Conservation (phyloP, 2,888 invertebrate species). For the Drosophila cyrtoloma region DNA sequence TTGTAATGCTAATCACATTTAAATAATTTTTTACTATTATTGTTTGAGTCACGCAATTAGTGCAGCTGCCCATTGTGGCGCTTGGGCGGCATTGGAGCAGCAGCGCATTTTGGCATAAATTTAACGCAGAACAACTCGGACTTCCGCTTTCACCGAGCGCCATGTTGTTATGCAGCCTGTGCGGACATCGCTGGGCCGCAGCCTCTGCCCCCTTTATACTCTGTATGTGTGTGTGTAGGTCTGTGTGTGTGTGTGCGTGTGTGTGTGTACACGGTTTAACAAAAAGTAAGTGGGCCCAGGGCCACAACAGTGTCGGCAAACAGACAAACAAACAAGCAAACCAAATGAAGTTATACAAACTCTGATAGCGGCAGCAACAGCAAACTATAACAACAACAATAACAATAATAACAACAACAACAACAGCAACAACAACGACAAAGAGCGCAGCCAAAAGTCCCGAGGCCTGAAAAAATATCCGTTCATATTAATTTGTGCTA, state of each 20-base stretch:
- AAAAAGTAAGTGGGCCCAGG: slow-evolving; percentile 56
- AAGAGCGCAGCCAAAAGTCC: slow-evolving; percentile 25
- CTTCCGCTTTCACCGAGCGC: slow-evolving; percentile 74
- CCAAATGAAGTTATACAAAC: slow-evolving; percentile 75
- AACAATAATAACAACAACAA: slow-evolving; percentile 18
- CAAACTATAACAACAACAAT: slow-evolving; percentile 13
- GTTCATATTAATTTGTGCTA: slow-evolving; percentile 74
- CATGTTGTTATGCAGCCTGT: slow-evolving; percentile 72
- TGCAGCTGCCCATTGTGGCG: slow-evolving; percentile 48
- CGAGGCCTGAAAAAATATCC: slow-evolving; percentile 54
- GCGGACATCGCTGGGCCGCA: slow-evolving; percentile 36
- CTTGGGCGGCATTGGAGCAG: slow-evolving; percentile 18
- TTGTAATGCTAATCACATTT: not conserved
- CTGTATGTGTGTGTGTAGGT: not conserved
- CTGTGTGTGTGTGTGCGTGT: slow-evolving; percentile 1
- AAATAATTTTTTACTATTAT: not conserved
- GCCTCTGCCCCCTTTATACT: slow-evolving; percentile 3
- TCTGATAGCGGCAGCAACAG: slow-evolving; percentile 61
- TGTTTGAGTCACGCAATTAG: not conserved
- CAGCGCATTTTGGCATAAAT: slow-evolving; percentile 67
- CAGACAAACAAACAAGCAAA: slow-evolving; percentile 41
- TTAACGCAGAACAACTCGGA: slow-evolving; percentile 70
- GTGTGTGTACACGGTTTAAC: slow-evolving; percentile 57
- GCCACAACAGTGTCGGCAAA: slow-evolving; percentile 44
- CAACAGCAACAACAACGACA: slow-evolving; percentile 19